Percentiles rank a stretch among this genome's conserved stretches.
phyloP scores from a whole-genome alignment of 2,113 vertebrate genomes.

The Myiozetetes cayanensis region DNA sequence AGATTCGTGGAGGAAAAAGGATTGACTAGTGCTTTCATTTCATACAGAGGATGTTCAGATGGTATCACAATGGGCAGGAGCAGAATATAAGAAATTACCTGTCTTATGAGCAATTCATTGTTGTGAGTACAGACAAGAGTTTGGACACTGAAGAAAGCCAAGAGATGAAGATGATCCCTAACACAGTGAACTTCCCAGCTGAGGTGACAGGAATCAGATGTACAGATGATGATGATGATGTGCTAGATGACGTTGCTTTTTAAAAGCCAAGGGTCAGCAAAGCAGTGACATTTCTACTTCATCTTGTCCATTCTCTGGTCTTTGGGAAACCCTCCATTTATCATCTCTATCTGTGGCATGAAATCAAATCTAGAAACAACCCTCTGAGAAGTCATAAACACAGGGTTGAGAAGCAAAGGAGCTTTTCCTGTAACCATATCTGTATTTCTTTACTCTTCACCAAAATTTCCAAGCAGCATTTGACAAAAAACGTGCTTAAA shows the following conservation, averaged over 20 bases:
- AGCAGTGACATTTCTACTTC: neutral
- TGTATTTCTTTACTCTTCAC: neutral
- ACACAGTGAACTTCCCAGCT: neutral
- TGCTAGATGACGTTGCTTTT: neutral
- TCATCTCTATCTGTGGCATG: no score
- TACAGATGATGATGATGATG: neutral
- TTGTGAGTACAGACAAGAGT: neutral
- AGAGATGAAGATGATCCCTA: neutral
- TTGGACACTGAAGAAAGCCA: neutral
- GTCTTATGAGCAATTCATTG: neutral
- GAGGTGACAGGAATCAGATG: neutral
- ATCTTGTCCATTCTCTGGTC: neutral
- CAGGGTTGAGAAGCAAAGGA: neutral
- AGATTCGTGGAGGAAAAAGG: neutral
- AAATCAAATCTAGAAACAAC: neutral
- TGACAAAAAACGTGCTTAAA: neutral
- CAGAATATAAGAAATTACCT: neutral
- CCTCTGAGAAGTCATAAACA: neutral
- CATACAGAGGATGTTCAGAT: neutral
- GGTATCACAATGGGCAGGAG: neutral
- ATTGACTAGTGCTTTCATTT: neutral
- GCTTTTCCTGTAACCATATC: neutral
- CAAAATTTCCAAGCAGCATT: neutral
- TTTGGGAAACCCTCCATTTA: neutral
- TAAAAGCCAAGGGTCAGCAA: neutral